phyloP scores from a whole-genome alignment of 2,113 vertebrate species.

The Chamaetylas fuelleborni region DNA sequence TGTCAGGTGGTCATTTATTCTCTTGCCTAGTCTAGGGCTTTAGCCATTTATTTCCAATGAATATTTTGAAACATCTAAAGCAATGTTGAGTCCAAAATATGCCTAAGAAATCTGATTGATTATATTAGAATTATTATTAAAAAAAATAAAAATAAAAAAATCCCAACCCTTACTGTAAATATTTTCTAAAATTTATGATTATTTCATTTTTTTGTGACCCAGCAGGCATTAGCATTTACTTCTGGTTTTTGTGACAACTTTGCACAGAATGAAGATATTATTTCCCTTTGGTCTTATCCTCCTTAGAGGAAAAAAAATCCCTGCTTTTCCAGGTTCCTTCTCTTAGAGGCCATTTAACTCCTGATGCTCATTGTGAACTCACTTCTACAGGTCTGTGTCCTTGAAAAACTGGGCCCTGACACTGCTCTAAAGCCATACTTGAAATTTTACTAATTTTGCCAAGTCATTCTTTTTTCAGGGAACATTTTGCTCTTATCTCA shows the following conservation, averaged over 20 bases:
- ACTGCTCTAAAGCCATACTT: neutral
- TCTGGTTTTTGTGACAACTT: neutral
- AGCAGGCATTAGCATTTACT: neutral
- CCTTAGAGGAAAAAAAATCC: fast-evolving
- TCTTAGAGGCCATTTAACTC: neutral
- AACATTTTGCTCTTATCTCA: neutral
- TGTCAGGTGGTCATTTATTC: neutral
- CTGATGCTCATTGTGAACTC: neutral
- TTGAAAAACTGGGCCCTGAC: neutral
- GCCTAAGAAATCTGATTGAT: neutral
- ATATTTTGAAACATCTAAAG: neutral
- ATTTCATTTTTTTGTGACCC: neutral
- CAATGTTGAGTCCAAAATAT: neutral
- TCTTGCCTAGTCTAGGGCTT: neutral
- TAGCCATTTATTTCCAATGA: neutral
- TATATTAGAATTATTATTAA: neutral
- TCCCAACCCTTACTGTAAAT: neutral
- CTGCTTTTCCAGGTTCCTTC: neutral
- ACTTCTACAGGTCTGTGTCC: neutral
- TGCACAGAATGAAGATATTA: neutral
- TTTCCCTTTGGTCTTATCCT: neutral
- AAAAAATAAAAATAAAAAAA: too few relatives aligned
- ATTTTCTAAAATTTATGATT: neutral
- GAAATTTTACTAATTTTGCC: neutral
- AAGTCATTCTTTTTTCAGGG: neutral